These are phyloP conservation scores for Blastobasis adustella DNA, from an alignment of 2,888 invertebrate species.

Conservation along the genomic window DNA sequence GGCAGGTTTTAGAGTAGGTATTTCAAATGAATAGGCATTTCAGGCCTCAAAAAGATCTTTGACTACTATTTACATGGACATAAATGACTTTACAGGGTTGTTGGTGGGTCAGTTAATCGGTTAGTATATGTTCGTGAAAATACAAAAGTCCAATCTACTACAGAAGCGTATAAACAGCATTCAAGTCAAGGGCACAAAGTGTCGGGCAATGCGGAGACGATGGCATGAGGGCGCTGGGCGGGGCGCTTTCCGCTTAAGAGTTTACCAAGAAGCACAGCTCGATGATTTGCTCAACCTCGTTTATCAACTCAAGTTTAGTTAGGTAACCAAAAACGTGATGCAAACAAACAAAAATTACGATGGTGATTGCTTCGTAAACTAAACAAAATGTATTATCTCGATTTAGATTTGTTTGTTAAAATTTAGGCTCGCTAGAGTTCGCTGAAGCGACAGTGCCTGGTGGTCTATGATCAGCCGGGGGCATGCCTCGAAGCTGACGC, in stretches of 20 bases:
- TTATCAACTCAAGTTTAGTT: constrained; percentile 28
- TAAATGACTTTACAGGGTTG: too few species aligned
- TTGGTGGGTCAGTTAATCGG: too few species aligned
- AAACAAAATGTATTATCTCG: not conserved
- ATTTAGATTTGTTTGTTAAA: not conserved
- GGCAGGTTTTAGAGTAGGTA: not conserved
- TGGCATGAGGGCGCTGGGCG: constrained; percentile 61
- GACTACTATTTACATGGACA: too few species aligned
- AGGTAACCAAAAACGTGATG: constrained; percentile 42
- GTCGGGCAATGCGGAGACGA: constrained; percentile 43
- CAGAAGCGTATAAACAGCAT: constrained; percentile 57
- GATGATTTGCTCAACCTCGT: constrained; percentile 36
- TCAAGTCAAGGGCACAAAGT: constrained; percentile 56
- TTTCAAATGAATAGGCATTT: not conserved
- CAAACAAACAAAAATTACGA: constrained; percentile 37
- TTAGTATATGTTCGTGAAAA: too few species aligned
- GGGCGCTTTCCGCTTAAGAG: constrained; percentile 69
- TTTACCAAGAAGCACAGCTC: constrained; percentile 73
- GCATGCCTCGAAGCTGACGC: constrained; percentile 56
- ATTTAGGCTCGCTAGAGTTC: constrained; percentile 14
- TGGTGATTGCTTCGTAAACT: constrained; percentile 14
- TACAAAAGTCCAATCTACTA: constrained; percentile 35
- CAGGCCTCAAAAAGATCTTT: too few species aligned
- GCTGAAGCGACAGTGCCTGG: constrained; percentile 31
- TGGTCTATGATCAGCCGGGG: constrained; percentile 51